These are phyloP conservation scores for Napeogenes inachia DNA, from an alignment of 2,888 invertebrate genomes.

Conservation along the genomic window DNA sequence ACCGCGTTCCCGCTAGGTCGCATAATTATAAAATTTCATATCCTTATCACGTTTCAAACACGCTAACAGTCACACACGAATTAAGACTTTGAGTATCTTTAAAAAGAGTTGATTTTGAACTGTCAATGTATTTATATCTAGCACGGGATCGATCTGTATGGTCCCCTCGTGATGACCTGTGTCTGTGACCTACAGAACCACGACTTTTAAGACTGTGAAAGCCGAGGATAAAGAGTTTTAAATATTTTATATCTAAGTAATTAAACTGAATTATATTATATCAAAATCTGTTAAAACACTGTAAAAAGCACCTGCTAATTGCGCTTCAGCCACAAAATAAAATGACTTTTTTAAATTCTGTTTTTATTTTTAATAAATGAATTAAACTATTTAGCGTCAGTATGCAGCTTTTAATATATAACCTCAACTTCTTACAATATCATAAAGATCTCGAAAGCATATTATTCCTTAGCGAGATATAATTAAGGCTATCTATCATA, in stretches of 20 bases:
- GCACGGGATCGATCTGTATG: constrained; percentile 57
- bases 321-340: background rate
- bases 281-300: too few species aligned
- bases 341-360: too few species aligned
- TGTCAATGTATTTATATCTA: constrained; percentile 31
- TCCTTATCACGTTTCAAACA: constrained; percentile 55
- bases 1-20: constrained; percentile 39
- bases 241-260: background rate
- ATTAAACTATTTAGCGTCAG: too few species aligned
- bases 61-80: constrained; percentile 23
- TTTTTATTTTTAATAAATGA: too few species aligned
- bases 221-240: constrained; percentile 36
- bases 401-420: too few species aligned
- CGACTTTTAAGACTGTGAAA: constrained; percentile 62
- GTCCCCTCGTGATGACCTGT: constrained; percentile 51
- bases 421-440: too few species aligned
- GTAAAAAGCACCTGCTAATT: background rate
- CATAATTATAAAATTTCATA: constrained; percentile 40
- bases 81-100: constrained; percentile 27
- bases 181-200: constrained; percentile 69
- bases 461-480: background rate
- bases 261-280: too few species aligned
- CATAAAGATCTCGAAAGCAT: too few species aligned
- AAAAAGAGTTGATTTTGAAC: constrained; percentile 38
- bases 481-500: constrained; percentile 16